A percentile compares a stretch with the other conserved stretches of the same genome.
These are phyloP conservation scores for Noturus placidus DNA, from an alignment of 2,113 vertebrate species.

Conservation along the genomic window DNA sequence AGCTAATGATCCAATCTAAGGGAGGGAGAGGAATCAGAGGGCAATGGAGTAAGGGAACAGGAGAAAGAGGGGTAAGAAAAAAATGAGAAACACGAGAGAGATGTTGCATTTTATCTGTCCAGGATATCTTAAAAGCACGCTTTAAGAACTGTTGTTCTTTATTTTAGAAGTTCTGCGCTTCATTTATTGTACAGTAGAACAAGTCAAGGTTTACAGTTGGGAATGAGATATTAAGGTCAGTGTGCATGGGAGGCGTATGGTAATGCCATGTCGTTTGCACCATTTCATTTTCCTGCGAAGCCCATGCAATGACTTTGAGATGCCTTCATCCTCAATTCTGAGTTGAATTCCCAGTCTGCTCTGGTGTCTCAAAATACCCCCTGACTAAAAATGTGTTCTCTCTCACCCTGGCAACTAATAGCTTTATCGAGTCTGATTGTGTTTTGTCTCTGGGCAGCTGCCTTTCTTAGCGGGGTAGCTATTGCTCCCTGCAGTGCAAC, in stretches of 20 bases:
- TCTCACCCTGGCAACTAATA: constrained; percentile 64
- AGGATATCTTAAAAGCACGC: background rate
- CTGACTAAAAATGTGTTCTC: constrained; percentile 65
- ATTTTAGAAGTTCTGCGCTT: background rate
- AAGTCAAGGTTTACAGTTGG: constrained; percentile 32
- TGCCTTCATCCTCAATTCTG: constrained; percentile 71
- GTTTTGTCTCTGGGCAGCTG: constrained; percentile 63
- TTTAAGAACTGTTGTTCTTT: background rate
- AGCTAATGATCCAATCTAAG: constrained; percentile 73
- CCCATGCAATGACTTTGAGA: constrained; percentile 68
- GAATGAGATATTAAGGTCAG: constrained; percentile 43
- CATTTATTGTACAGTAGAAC: constrained; percentile 21
- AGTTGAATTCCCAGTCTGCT: constrained; percentile 68
- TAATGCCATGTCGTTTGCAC: constrained; percentile 45
- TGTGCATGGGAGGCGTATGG: constrained; percentile 27
- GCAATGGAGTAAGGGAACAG: constrained; percentile 33
- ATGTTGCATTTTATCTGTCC: background rate
- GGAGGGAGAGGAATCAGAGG: constrained; percentile 44
- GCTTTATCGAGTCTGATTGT: constrained; percentile 68
- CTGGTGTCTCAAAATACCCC: constrained; percentile 63
- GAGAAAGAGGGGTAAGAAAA: constrained; percentile 7
- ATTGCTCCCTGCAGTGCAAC: constrained; percentile 57
- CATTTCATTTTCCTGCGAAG: constrained; percentile 57
- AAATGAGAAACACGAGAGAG: constrained; percentile 15
- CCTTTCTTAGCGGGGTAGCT: constrained; percentile 55